Percentiles rank a stretch among this genome's conserved stretches.
Evolutionary conservation across 1,140 invertebrate species (phyloP).

Genomic region (Adoxophyes honmai): DNA sequence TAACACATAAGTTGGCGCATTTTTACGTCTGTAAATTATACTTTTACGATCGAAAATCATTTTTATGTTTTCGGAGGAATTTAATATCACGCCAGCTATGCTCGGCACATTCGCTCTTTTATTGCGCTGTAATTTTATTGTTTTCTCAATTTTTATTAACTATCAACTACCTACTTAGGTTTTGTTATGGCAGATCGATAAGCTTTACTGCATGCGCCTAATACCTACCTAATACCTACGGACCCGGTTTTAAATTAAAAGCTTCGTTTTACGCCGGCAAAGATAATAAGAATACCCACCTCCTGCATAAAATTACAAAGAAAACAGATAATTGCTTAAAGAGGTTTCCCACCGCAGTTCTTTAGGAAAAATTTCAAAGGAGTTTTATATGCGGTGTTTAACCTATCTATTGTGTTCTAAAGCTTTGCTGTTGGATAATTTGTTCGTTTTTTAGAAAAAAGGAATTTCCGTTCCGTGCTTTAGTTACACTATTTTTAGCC

Average conservation of each 20-base stretch:
- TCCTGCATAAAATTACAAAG: slow-evolving; percentile 32
- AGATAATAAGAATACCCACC: slow-evolving; percentile 18
- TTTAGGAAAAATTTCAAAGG: slow-evolving; percentile 52
- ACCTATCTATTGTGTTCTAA: neutral
- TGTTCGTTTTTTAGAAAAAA: neutral
- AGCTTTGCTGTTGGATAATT: neutral
- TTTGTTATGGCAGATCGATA: slow-evolving; percentile 44
- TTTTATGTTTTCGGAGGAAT: slow-evolving; percentile 76
- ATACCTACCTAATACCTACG: slow-evolving; percentile 1
- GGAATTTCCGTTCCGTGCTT: neutral
- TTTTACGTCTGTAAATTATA: slow-evolving; percentile 77
- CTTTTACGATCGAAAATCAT: slow-evolving; percentile 76
- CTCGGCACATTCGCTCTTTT: slow-evolving; percentile 71
- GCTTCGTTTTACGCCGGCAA: neutral
- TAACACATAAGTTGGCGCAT: slow-evolving; percentile 66
- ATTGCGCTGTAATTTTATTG: slow-evolving; percentile 75
- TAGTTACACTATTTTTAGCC: slow-evolving; percentile 9
- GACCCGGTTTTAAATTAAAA: slow-evolving; percentile 6
- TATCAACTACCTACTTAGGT: slow-evolving; percentile 64
- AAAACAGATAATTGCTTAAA: slow-evolving; percentile 27
- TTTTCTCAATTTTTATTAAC: slow-evolving; percentile 76
- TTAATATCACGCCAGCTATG: slow-evolving; percentile 73
- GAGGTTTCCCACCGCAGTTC: slow-evolving; percentile 28
- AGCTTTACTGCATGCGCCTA: slow-evolving; percentile 29
- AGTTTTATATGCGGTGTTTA: slow-evolving; percentile 36